Evolutionary conservation across 2,797 vertebrate species (phyloP), one percentile per base, ranked within the genome.

Genomic region (Otolemur crassicaudatus): DNA sequence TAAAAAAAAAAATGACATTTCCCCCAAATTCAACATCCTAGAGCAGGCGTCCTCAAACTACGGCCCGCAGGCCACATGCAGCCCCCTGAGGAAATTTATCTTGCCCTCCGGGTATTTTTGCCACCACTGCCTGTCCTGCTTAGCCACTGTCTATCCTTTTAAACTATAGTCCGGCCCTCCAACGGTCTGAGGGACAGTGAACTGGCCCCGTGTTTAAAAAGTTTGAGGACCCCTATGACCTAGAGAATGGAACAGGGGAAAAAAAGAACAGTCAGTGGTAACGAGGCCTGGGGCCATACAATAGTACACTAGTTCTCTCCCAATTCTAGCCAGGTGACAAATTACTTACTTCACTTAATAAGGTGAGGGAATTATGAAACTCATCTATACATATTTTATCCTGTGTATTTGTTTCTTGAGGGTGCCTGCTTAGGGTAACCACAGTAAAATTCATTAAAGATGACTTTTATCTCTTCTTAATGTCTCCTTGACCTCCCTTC

Each of bases 381-480:
- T 83, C 75, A 90, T 60, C 65, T 90, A 46, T 61, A 79, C 31
- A 12, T 92, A 87, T 81, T 87, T 96, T 91, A 77, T 58, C 72
- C 14, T 85, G 76, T 86, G 56, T 90, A 85, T 87, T 86, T 97
- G 60, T 77, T 88, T 83, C 87, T 95, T 91, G 72, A 27, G 90
- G 60, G 76, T 40, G 7, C 34, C 19, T 87, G 40, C 80, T 95
- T 93, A 60, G 9, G 72, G 70, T 82, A 91, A 95, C 87, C 87
- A 77, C 34, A 80, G 84, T 92, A 56, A 90, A 96, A 94, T 72
- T 75, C 17, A 87, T 92, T 89, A 92, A 96, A 92, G 69, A 92
- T 95, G 82, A 90, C 65, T 90, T 94, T 92, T 87, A 97, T 93
- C 16, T 90, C 87, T 92, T 94, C 79, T 70, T 94, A 82, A 94